Base-by-base conservation (phyloP, 2,113 vertebrate species). In the Polypterus senegalus region DNA sequence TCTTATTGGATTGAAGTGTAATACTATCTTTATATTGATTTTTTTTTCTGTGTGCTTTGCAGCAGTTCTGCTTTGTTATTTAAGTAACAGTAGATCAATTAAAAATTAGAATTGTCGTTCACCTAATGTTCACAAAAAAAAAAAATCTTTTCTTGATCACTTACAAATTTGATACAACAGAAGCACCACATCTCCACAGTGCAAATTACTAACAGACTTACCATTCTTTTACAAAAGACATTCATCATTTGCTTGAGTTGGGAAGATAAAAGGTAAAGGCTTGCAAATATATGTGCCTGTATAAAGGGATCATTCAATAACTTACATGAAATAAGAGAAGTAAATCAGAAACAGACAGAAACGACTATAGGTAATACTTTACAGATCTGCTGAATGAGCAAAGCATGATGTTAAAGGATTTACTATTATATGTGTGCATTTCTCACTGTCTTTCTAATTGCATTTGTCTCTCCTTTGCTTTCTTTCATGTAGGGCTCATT, bases 291-390 rank as follows among this genome's bases (percentile, higher is more conserved):
- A 85, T 80, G 75, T 77, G 79, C 83, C 73, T 66, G 75, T 81
- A 88, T 81, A 88, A 87, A 82, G 81, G 81, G 74, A 75, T 76
- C 76, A 79, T 83, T 86, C 84, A 83, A 79, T 83, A 85, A 81
- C 85, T 84, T 83, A 87, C 81, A 82, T 77, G 80, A 82, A 82
- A 81, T 81, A 80, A 88, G 83, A 81, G 81, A 79, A 80, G 84
- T 86, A 89, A 86, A 89, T 88, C 82, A 81, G 77, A 87, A 88
- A 83, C 86, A 88, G 83, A 67, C 87, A 86, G 79, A 77, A 79
- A 81, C 69, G 76, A 79, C 80, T 76, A 79, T 82, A 78, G 73
- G 75, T 88, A 89, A 89, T 85, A 83, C 83, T 71, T 75, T 86
- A 81, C 86, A 88, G 85, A 86, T 83, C 85, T 80, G 27, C 9